Evolutionary conservation across 2,888 invertebrate species (phyloP).

Genomic region (Cosmorhoe ocellata): DNA sequence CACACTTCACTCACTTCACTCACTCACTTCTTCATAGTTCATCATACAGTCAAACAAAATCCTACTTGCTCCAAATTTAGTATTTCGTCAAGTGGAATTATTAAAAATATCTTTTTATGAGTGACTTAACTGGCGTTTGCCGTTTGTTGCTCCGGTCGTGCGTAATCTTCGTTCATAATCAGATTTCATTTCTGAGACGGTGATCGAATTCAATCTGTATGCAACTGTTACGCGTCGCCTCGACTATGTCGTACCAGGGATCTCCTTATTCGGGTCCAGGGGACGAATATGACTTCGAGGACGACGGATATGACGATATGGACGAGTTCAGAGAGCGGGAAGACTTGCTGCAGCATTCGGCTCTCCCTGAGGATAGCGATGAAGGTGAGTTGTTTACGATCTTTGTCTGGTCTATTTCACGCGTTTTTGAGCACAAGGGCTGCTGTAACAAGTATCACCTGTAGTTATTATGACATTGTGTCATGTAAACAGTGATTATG

Average conservation of each 20-base stretch:
- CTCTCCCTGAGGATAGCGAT: constrained; percentile 83
- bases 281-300: constrained; percentile 88
- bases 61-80: constrained; percentile 42
- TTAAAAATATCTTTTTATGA: constrained; percentile 66
- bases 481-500: constrained; percentile 59
- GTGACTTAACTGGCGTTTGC: constrained; percentile 60
- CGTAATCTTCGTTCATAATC: constrained; percentile 47
- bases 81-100: constrained; percentile 58
- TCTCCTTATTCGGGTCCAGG: constrained; percentile 86
- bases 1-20: constrained; percentile 55
- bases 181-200: constrained; percentile 67
- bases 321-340: constrained; percentile 87
- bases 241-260: constrained; percentile 86
- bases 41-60: constrained; percentile 34
- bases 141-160: constrained; percentile 52
- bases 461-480: constrained; percentile 31
- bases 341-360: constrained; percentile 76
- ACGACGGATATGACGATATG: constrained; percentile 86
- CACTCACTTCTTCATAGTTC: constrained; percentile 37
- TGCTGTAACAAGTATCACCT: not conserved
- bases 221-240: constrained; percentile 81
- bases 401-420: constrained; percentile 51
- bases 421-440: constrained; percentile 25
- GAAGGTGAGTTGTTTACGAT: constrained; percentile 80
- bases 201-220: constrained; percentile 76